phyloP scores from a whole-genome alignment of 2,797 vertebrate species.

The Euthynnus affinis region DNA sequence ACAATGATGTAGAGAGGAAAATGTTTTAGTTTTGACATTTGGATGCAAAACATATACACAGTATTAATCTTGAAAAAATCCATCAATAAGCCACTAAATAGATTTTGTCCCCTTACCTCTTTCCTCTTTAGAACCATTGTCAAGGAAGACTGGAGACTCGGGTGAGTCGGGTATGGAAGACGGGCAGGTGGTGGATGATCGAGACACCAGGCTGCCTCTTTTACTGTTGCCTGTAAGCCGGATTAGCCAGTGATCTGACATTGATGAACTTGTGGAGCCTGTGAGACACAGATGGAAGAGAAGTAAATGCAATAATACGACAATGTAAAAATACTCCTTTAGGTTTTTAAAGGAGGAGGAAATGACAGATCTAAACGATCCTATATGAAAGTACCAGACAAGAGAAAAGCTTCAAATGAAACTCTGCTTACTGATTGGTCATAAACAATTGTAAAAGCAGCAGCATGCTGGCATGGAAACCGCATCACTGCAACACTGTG shows the following conservation, averaged over 20 bases:
- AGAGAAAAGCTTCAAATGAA: too few relatives aligned
- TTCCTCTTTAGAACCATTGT: slow-evolving; percentile 71
- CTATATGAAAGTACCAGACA: too few relatives aligned
- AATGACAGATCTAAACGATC: too few relatives aligned
- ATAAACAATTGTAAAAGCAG: too few relatives aligned
- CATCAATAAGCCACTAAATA: neutral
- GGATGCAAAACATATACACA: neutral
- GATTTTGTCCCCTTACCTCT: slow-evolving; percentile 78
- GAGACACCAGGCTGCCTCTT: slow-evolving; percentile 82
- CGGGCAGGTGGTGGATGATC: slow-evolving; percentile 79
- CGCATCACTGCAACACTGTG: too few relatives aligned
- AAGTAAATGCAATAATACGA: too few relatives aligned
- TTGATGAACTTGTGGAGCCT: slow-evolving; percentile 91
- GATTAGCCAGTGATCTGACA: slow-evolving; percentile 92
- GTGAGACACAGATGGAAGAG: slow-evolving; percentile 4
- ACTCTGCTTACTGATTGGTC: too few relatives aligned
- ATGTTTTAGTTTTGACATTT: slow-evolving; percentile 18
- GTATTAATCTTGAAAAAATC: neutral
- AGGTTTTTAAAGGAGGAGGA: too few relatives aligned
- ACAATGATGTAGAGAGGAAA: slow-evolving; percentile 25
- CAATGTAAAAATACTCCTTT: too few relatives aligned
- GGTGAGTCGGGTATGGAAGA: slow-evolving; percentile 80
- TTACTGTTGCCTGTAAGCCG: slow-evolving; percentile 85
- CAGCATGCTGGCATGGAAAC: too few relatives aligned
- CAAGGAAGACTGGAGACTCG: slow-evolving; percentile 81